Conservation (phyloP, 2,888 invertebrate species). For the Myathropa florea region DNA sequence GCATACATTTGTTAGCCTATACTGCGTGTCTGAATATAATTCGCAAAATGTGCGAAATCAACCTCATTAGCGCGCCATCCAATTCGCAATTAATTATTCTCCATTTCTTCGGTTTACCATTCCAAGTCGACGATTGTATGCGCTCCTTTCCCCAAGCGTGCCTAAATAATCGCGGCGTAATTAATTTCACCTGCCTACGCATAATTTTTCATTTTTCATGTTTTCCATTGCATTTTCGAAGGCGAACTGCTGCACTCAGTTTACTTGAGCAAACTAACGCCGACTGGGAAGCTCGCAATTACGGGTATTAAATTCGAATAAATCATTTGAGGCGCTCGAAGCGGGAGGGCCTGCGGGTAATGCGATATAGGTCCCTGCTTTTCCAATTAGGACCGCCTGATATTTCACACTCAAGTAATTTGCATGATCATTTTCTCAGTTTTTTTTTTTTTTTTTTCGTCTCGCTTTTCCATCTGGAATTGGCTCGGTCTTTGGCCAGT, state of each 20-base stretch:
- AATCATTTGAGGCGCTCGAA: constrained; percentile 36
- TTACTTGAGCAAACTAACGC: constrained; percentile 14
- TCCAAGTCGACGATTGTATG: background rate
- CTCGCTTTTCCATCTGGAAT: background rate
- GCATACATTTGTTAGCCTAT: background rate
- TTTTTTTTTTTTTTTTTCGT: background rate
- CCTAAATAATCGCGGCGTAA: constrained; percentile 32
- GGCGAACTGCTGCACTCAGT: background rate
- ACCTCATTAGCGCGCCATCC: constrained; percentile 45
- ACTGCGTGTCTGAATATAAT: constrained; percentile 26
- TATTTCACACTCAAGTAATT: constrained; percentile 67
- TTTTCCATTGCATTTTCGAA: background rate
- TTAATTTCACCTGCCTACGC: constrained; percentile 57
- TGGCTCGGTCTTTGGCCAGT: background rate
- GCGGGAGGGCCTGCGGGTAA: constrained; percentile 7
- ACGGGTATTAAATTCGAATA: constrained; percentile 51
- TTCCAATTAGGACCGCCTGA: constrained; percentile 50
- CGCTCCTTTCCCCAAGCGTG: constrained; percentile 22
- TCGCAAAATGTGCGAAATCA: constrained; percentile 48
- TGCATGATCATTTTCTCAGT: constrained; percentile 45
- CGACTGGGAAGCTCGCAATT: constrained; percentile 31
- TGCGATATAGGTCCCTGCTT: background rate
- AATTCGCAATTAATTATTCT: constrained; percentile 26
- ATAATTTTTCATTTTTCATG: constrained; percentile 31
- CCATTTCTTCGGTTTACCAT: constrained; percentile 10